Evolutionary conservation across 2,797 vertebrate species (phyloP), one percentile per base, ranked within the genome.

Genomic region (Anas flavirostris): DNA sequence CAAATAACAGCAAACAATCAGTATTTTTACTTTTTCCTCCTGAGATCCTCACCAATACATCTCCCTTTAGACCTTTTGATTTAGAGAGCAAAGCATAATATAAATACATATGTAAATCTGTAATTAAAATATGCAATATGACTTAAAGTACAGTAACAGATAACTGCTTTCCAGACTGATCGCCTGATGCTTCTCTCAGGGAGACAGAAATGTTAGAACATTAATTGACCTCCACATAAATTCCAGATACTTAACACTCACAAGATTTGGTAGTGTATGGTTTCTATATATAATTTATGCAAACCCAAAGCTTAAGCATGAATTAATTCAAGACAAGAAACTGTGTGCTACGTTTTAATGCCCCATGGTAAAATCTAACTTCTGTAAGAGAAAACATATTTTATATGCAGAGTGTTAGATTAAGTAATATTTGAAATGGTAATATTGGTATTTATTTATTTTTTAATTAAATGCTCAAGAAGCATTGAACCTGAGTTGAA

Each of bases 1-100:
- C 91, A 94, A 96, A 92, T 90, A 83, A 95, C 87, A 94, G 90
- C 94, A 96, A 97, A 96, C 89, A 96, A 97, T 95, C 90, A 83
- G 93, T 95, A 94, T 66, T 93, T 96, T 95, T 96, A 58, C 84
- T 96, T 97, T 86, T 88, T 91, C 68, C 72, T 96, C 62, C 66
- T 86, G 79, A 89, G 72, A 76, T 94, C 74, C 50, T 90, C 82
- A 86, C 80, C 81, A 85, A 37, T 25, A 46, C 43, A 78, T 37
- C 89, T 96, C 50, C 17, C 33, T 82, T 74, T 86, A 8, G 22
- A 78, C 80, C 82, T 64, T 60, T 39, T 53, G 50, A 78, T 56
- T 95, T 90, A 69, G 64, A 85, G 21, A 96, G 37, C 33, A 35
- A 90, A 94, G 63, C 81, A 52, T n/a, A 93, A 70, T 76, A 48